Base-by-base conservation (phyloP, 1,140 invertebrate species). In the Lasaia peninsularis region DNA sequence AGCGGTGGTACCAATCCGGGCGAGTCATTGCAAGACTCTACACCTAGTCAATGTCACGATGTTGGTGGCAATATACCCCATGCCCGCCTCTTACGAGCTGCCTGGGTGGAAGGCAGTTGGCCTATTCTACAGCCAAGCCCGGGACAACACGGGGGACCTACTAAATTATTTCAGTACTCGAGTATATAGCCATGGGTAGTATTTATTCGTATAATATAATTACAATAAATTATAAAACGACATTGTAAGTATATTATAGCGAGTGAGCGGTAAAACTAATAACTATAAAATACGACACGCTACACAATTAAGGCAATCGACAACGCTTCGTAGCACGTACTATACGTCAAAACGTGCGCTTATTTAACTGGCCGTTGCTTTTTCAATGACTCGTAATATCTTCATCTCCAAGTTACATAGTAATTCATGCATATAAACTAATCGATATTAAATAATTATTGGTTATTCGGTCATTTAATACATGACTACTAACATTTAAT, bases 211-310 rank as follows among this genome's bases (percentile, higher is more conserved):
- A 21, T 20, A 4, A 21, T 21, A 20, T 18, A 48, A 11, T 44
- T 44, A 1, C 37, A 18, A 18, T 9, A 20, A 44, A 44, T 21
- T 10, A 48, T 11, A 40, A 48, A 48, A 11, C 18, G 16, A 48
- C 18, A 20, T 20, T 20, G 40, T 48, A 21, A 48, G 16, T 20
- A 20, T 48, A n/a, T 16, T 18, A 48, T 20, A 20, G 40, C 18
- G n/a, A 48, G 20, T 48, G 20, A 48, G 40, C 18, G 40, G 20
- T 48, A 48, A 48, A 48, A 48, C 40, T 24, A 48, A 48, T 48
- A 48, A 48, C 40, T 48, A 48, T 48, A 48, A 48, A 48, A 48
- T 48, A 48, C 40, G 40, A 48, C 40, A 48, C 40, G 20, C 40
- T 21, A 20, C n/a, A 20, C 40, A 11, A 48, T 48, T 48, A 48